Conservation (phyloP, 2,113 vertebrate species). For the Gasterosteus nipponicus region DNA sequence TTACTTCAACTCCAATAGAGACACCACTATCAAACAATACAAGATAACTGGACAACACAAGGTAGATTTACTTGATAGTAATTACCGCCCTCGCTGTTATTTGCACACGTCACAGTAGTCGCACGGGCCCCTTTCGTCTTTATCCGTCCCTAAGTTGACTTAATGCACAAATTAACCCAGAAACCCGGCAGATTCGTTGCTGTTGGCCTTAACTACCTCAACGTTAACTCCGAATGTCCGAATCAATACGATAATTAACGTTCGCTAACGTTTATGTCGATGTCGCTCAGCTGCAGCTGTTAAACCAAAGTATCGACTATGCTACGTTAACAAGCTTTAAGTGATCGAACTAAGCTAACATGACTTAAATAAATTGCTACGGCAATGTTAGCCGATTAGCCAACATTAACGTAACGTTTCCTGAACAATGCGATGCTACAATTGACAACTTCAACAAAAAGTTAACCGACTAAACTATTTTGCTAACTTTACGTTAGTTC, state of each 20-base stretch:
- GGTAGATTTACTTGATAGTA: background rate
- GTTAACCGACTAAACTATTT: background rate
- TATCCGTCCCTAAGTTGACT: background rate
- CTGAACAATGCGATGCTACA: background rate
- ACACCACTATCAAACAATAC: background rate
- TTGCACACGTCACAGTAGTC: background rate
- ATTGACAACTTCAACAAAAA: background rate
- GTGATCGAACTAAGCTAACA: background rate
- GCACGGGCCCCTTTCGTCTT: background rate
- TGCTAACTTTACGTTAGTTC: conserved; percentile 52
- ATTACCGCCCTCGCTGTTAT: background rate
- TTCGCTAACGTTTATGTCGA: background rate
- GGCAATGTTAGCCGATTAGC: background rate
- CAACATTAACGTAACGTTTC: background rate
- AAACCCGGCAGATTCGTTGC: background rate
- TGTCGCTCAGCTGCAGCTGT: background rate
- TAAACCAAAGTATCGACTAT: background rate
- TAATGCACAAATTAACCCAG: background rate
- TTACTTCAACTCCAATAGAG: conserved; percentile 67
- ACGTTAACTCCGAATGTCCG: background rate
- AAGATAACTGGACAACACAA: background rate
- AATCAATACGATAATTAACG: background rate
- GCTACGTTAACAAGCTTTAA: background rate
- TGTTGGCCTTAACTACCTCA: conserved; percentile 12
- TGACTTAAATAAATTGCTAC: background rate